Percentiles rank a stretch among this genome's conserved stretches.
phyloP scores from a whole-genome alignment of 2,113 vertebrate genomes.

The Amphiprion percula region DNA sequence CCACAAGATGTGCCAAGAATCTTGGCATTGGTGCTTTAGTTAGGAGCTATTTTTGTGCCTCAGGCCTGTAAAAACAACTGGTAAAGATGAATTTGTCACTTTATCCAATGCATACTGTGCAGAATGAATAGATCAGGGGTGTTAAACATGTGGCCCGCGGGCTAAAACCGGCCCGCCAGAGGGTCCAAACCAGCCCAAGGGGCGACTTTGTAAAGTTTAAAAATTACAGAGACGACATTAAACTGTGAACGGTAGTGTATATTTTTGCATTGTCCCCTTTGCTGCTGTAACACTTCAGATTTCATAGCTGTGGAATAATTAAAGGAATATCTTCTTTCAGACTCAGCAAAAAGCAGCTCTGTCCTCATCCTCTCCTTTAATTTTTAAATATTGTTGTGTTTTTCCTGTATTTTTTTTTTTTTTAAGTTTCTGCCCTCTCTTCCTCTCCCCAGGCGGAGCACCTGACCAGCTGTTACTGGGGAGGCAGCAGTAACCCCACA shows the following conservation, averaged over 20 bases:
- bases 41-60: not conserved
- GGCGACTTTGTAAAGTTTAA: no score
- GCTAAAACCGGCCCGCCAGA: no score
- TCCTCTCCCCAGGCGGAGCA: slow-evolving; percentile 89
- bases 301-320: no score
- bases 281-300: no score
- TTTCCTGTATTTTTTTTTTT: not conserved
- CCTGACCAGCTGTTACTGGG: slow-evolving; percentile 99
- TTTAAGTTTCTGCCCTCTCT: not conserved
- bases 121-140: no score
- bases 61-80: not conserved
- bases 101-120: not conserved
- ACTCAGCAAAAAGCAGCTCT: not conserved
- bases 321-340: no score
- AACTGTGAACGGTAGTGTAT: no score
- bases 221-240: no score
- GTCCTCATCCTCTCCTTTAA: not conserved
- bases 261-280: no score
- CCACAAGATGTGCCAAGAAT: no score
- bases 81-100: slow-evolving; percentile 16
- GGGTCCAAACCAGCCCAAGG: no score
- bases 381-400: not conserved
- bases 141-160: no score
- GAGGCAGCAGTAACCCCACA: slow-evolving; percentile 92
- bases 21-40: not conserved